Evolutionary conservation across 1,140 invertebrate species (phyloP), one percentile per base, ranked within the genome.

Genomic region (Medauroidea extradentata): DNA sequence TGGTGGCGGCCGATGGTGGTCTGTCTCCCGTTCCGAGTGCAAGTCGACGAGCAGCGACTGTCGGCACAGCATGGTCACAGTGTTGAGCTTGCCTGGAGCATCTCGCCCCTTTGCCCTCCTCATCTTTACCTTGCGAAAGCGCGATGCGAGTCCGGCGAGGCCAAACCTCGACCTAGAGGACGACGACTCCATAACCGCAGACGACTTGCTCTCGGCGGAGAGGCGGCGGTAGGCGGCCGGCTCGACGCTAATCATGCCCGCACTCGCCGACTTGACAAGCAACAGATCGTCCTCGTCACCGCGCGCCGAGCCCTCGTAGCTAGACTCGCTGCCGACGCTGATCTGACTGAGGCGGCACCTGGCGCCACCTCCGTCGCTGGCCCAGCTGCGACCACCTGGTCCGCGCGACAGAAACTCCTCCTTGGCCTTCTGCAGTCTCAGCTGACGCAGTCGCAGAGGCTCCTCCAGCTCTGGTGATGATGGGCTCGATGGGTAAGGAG

Each of bases 171-270:
- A 27, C 5, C 19, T 16, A 8, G 49, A 7, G 8, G 16, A 16
- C 8, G 49, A 2, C 25, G 27, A 16, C 1, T 7, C 8, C 24
- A 19, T 27, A 7, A 13, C 34, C 5, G 39, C 21, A 16, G 42
- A 50, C 27, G 53, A 65, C 53, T 60, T 46, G 64, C 55, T 54
- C 72, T 53, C 9, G 76, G 74, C 13, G 75, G 65, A 14, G 73
- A 78, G 4, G 75, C 71, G 51, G 43, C 21, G 48, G 13, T n/a
- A 14, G 48, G 48, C 21, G 48, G 3, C 48, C 21, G 16, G 39
- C 29, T 85, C 83, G 1, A 85, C 73, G 59, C 85, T 84, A 46
- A 89, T 86, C 81, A 87, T 87, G 11, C 85, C 86, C 0, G 81
- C 86, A 62, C 86, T 88, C 1, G 84, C 82, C 23, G 85, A 87